A percentile compares a stretch with the other conserved stretches of the same genome.
Evolutionary conservation across 1,140 invertebrate species (phyloP).

Genomic region (Drosophila ironensis): DNA sequence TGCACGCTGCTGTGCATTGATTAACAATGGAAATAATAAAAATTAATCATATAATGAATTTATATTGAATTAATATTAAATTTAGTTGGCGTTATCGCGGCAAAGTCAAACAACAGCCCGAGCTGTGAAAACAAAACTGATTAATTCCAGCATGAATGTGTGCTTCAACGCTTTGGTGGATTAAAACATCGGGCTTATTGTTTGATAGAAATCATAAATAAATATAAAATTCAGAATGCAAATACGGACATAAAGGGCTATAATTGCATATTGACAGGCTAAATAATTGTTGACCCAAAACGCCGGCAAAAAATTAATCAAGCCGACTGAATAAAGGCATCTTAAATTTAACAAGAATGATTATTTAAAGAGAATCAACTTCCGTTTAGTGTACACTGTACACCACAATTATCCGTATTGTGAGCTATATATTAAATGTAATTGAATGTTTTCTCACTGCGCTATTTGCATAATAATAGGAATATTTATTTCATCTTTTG

Average conservation of each 20-base stretch:
- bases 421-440: conserved; percentile 14
- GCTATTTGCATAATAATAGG: conserved; percentile 35
- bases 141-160: conserved; percentile 58
- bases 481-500: conserved; percentile 30
- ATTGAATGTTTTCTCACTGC: conserved; percentile 28
- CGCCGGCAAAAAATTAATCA: too few relatives aligned
- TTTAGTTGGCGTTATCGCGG: conserved; percentile 37
- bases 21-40: conserved; percentile 55
- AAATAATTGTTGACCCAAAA: conserved; percentile 26
- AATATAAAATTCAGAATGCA: conserved; percentile 33
- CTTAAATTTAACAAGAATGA: too few relatives aligned
- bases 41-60: conserved; percentile 66
- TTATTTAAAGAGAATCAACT: too few relatives aligned
- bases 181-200: conserved; percentile 58
- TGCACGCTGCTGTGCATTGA: conserved; percentile 41
- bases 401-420: too few relatives aligned
- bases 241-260: conserved; percentile 2
- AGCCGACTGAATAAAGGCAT: too few relatives aligned
- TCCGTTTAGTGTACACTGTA: too few relatives aligned
- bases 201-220: conserved; percentile 49
- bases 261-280: conserved; percentile 10
- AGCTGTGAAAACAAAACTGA: conserved; percentile 51
- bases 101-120: conserved; percentile 62
- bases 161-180: conserved; percentile 56
- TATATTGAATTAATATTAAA: conserved; percentile 73